phyloP scores from a whole-genome alignment of 2,113 vertebrate species.

The Erythrolamprus reginae region DNA sequence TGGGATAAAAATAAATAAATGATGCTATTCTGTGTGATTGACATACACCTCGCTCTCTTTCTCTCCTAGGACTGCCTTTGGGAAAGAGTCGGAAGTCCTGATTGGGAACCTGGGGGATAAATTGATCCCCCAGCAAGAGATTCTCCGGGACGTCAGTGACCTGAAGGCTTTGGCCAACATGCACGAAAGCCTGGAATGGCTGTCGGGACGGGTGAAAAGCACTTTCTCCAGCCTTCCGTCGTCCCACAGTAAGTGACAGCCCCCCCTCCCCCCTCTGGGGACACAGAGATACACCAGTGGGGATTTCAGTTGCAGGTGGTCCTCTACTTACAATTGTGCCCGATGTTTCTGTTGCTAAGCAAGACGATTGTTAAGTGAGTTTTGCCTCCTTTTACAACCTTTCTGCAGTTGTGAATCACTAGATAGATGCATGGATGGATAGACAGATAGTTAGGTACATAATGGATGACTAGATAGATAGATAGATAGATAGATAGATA shows the following conservation, averaged over 20 bases:
- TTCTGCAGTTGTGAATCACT: too few relatives aligned
- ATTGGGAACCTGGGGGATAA: conserved; percentile 97
- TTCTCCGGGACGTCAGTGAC: conserved; percentile 91
- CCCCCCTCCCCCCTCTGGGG: fast-evolving
- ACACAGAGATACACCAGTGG: neutral
- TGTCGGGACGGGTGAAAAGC: conserved; percentile 80
- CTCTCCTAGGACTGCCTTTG: conserved; percentile 84
- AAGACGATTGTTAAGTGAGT: too few relatives aligned
- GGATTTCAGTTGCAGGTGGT: too few relatives aligned
- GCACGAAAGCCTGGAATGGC: conserved; percentile 97
- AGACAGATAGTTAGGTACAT: too few relatives aligned
- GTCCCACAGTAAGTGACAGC: conserved; percentile 76
- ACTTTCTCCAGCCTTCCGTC: conserved; percentile 81
- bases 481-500: too few relatives aligned
- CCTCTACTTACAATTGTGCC: too few relatives aligned
- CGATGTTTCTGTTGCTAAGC: too few relatives aligned
- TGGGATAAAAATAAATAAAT: too few relatives aligned
- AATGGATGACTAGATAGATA: too few relatives aligned
- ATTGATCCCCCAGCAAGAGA: conserved; percentile 91
- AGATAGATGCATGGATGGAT: too few relatives aligned
- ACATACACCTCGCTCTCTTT: conserved; percentile 10
- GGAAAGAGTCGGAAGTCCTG: conserved; percentile 95
- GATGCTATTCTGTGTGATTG: neutral
- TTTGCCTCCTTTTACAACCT: too few relatives aligned
- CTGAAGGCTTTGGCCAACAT: conserved; percentile 95